Evolutionary conservation across 1,140 invertebrate genomes (phyloP).

Genomic region (Batillaria attramentaria): DNA sequence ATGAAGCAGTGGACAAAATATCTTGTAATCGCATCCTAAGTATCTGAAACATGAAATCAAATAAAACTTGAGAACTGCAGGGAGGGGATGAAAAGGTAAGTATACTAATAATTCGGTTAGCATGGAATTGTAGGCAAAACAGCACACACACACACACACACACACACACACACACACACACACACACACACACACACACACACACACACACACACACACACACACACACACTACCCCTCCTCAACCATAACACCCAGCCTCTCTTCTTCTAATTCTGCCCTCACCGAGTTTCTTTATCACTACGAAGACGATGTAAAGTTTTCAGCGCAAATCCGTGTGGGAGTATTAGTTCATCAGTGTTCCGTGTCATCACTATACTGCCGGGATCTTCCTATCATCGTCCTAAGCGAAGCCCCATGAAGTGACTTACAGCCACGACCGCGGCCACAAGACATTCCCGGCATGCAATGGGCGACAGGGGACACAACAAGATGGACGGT

Average conservation of each 20-base stretch:
- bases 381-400: too few relatives aligned
- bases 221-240: not conserved
- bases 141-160: not conserved
- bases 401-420: too few relatives aligned
- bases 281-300: not conserved
- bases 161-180: not conserved
- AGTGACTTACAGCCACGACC: too few relatives aligned
- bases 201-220: not conserved
- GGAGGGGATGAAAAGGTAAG: too few relatives aligned
- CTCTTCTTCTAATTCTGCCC: not conserved
- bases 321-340: not conserved
- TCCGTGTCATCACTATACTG: too few relatives aligned
- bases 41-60: not conserved
- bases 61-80: too few relatives aligned
- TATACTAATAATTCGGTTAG: too few relatives aligned
- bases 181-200: not conserved
- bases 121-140: not conserved
- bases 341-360: too few relatives aligned
- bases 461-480: constrained; percentile 24
- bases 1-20: not conserved
- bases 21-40: not conserved
- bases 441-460: constrained; percentile 20
- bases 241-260: not conserved
- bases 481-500: constrained; percentile 4
- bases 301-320: not conserved